Percentiles rank a stretch among this genome's conserved stretches.
Conservation (phyloP, 2,797 vertebrate species). For the Myotis myotis region DNA sequence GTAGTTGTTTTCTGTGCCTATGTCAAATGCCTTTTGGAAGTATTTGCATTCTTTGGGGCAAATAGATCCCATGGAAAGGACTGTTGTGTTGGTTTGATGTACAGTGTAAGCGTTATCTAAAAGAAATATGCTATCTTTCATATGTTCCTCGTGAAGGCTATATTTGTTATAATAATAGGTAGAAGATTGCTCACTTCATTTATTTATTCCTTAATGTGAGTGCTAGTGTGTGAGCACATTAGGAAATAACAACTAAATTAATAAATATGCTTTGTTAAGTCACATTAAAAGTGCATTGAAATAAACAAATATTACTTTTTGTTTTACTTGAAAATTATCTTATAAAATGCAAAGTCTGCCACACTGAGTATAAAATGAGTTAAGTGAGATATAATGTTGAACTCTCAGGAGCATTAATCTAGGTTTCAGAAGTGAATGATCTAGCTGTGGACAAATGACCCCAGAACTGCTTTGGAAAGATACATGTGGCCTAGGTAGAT, state of each 20-base stretch:
- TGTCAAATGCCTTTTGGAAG: not conserved
- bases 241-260: not conserved
- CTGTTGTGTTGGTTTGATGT: not conserved
- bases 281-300: not conserved
- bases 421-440: slow-evolving; percentile 51
- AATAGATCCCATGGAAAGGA: not conserved
- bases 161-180: not conserved
- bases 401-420: not conserved
- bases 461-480: slow-evolving; percentile 10
- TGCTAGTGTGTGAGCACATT: not conserved
- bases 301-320: not conserved
- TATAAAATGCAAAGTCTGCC: not conserved
- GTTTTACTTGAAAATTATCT: slow-evolving; percentile 21
- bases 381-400: not conserved
- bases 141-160: not conserved
- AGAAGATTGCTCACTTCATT: not conserved
- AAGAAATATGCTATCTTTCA: not conserved
- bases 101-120: not conserved
- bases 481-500: not conserved
- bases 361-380: not conserved
- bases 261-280: not conserved
- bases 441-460: not conserved
- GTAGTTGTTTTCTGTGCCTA: not conserved
- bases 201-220: not conserved
- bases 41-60: not conserved